Base-by-base conservation (phyloP, 2,797 vertebrate species). In the Danio albolineatus region DNA sequence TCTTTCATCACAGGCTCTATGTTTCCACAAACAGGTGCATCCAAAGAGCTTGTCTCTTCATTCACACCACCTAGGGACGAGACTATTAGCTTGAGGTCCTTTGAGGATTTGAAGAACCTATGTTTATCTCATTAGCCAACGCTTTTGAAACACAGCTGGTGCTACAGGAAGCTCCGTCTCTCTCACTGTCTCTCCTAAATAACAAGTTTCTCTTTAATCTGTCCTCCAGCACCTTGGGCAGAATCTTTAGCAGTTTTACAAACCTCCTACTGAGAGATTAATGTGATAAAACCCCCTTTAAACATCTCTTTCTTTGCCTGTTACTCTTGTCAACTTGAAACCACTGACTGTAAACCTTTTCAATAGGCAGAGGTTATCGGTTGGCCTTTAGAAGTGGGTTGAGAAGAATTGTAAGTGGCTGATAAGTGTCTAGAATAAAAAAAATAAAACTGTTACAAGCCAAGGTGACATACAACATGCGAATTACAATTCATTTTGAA, bases 161-260 rank as follows among this genome's bases (percentile, higher is more conserved):
- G 39, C 61, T 6, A 59, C 53, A 48, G 21, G 64, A 61, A 76
- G 74, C 19, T 17, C 13, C 17, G 4, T 54, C 19, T 53, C 43
- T 6, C 10, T 10, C 14, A n/a, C 46, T 16, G 10, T 76, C 64
- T 66, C 21, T 36, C 4, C 43, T 48, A 72, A 54, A 61, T 72
- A 76, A 76, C 46, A 64, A 53, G 8, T 53, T 71, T 71, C 36
- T 43, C 70, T 84, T 72, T 79, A 75, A 84, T 81, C 49, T 61
- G 36, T 44, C 36, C 82, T 70, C 74, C 54, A 67, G 80, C 16
- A 81, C 60, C 67, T 72, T 73, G 12, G 38, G 54, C 64, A 73
- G 43, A n/a, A 61, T 43, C 76, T 65, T 57, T 57, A 72, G 67
- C 59, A 54, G 17, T 62, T 79, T 62, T 44, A 51, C 67, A 43